phyloP scores from a whole-genome alignment of 2,113 vertebrate species.

The Arvicanthis niloticus region DNA sequence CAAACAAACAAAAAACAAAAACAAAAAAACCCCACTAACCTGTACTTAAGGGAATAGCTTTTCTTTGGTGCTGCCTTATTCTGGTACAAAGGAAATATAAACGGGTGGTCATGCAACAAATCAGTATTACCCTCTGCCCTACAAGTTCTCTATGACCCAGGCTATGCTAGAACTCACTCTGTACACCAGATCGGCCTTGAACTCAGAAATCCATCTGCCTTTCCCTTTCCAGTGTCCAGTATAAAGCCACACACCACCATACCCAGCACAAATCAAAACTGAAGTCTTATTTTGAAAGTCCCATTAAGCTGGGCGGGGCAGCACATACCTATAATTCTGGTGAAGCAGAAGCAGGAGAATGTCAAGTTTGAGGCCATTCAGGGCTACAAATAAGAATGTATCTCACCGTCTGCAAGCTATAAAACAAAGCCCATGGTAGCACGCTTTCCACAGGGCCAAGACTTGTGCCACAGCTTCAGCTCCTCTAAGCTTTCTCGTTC shows the following conservation, averaged over 20 bases:
- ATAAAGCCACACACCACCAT: neutral
- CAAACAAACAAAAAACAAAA: too few relatives aligned
- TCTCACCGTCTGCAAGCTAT: neutral
- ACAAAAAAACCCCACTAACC: neutral
- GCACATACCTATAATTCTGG: neutral
- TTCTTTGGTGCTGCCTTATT: constrained; percentile 1
- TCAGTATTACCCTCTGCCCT: neutral
- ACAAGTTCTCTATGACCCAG: neutral
- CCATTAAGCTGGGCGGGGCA: neutral
- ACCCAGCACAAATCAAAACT: constrained; percentile 14
- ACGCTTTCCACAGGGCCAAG: neutral
- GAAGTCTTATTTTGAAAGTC: neutral
- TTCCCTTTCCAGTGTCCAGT: neutral
- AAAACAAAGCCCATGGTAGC: neutral
- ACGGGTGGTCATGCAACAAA: neutral
- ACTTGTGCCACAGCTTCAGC: neutral
- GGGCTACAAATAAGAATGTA: neutral
- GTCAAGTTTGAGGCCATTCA: neutral
- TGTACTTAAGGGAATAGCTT: neutral
- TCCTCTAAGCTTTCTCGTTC: neutral
- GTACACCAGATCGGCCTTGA: neutral
- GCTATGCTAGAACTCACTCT: neutral
- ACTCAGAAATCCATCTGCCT: neutral
- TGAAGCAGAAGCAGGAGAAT: neutral
- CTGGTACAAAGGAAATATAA: neutral